Evolutionary conservation across 2,888 invertebrate genomes (phyloP), one percentile per base, ranked within the genome.

Genomic region (Neocrepidodera transversa): DNA sequence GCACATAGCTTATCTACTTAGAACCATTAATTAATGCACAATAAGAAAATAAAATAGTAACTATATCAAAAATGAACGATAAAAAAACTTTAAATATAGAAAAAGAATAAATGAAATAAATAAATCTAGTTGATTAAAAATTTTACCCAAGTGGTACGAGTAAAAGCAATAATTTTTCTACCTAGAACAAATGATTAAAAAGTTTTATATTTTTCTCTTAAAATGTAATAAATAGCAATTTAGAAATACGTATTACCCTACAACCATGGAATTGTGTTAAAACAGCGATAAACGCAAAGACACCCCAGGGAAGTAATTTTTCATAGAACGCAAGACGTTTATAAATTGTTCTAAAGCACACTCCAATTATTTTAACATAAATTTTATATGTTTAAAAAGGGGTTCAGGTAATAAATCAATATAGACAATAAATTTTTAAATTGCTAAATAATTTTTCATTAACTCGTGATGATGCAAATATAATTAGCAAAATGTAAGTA

Each of bases 331-430:
- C 13, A 7, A 50, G 55, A 55, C 60, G 38, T 51, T 60, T 60
- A 60, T 55, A 60, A 60, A 60, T 60, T 45, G 60, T 40, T 51
- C 47, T 43, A 36, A 30, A 38, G 59, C 54, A 50, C 45, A 45
- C 55, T 55, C n/a, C 55, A 51, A 60, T 60, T 55, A 55, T 55
- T 55, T 55, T 32, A 32, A 51, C 55, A 23, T 51, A 38, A 50
- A 55, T 45, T 54, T 36, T 45, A 17, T 28, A 50, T 51, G 51
- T 13, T 42, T 11, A 11, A 2, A 2, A 5, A 2, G 32, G n/a
- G n/a, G 32, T 2, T 10, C 32, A 6, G 13, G 6, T 32, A 28
- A 8, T 28, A 10, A 28, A 28, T 8, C 10, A 8, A 28, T 8
- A 28, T 28, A 2, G 7, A 28, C 28, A 23, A 23, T n/a, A 23